Base-by-base conservation (phyloP, 2,113 vertebrate genomes). In the Notechis scutatus region DNA sequence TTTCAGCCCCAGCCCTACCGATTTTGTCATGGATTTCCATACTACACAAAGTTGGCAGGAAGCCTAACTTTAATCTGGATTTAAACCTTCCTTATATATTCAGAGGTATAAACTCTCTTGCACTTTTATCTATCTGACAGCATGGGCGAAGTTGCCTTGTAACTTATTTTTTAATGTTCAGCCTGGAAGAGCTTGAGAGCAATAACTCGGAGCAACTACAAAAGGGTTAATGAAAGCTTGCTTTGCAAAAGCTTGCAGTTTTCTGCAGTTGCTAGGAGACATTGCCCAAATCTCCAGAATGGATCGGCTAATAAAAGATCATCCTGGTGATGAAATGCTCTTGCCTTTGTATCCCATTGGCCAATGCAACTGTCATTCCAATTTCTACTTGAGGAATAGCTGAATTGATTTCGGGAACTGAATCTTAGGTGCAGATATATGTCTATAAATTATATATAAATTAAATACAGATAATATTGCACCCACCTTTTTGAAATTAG, bases 301-400 rank as follows among this genome's bases (percentile, higher is more conserved):
- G 89, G 87, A 93, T 57, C 15, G 3, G 0, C 54, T 20, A 92
- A 85, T 54, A 93, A 94, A 91, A 74, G 3, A 7, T 23, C 8
- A 3, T 90, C 89, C 23, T 90, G 23, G 57, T 90, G 92, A 7
- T 88, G 50, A 26, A 81, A 14, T 45, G 5, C 88, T 45, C 56
- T 12, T 89, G 54, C 20, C 85, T 90, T 59, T 18, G 34, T 59
- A 50, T 92, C 91, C 90, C 47, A 86, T 91, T 85, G 0, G 0
- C 21, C n/a, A 1, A 81, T 4, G 0, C 0, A 8, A 18, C 0
- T 18, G 39, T 54, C 1, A 0, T 1, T 90, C 26, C 29, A 42
- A 15, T 61, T 64, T 85, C 42, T 34, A n/a, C 21, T 29, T 56
- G 39, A 26, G 81, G 57, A 10, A 42, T 91, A 59, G 2, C 8